Percentiles rank a stretch among this genome's conserved stretches.
These are phyloP conservation scores for Epizoanthus ramosus DNA, from an alignment of 92 coral and sea anemone species.

Conservation along the genomic window DNA sequence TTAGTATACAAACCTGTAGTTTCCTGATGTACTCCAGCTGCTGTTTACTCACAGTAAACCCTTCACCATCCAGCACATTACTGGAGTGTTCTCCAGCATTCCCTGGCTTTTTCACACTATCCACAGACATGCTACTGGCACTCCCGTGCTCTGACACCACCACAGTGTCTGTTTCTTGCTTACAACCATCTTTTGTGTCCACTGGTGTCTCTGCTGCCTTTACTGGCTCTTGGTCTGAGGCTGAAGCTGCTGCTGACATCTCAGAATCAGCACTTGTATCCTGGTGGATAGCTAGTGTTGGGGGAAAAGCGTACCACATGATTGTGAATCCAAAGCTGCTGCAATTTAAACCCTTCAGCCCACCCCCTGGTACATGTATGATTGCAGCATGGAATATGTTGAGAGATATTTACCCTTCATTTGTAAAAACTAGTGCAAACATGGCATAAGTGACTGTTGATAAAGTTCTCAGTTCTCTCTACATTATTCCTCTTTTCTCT, in stretches of 20 bases:
- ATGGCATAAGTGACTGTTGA: no score
- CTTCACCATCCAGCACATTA: neutral
- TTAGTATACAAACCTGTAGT: constrained; percentile 59
- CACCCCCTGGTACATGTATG: no score
- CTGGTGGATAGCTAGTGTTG: neutral
- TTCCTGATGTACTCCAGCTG: constrained; percentile 67
- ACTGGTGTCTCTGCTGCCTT: neutral
- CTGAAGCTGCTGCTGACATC: neutral
- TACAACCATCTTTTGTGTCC: neutral
- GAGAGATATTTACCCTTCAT: no score
- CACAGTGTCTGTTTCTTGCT: neutral
- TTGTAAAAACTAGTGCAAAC: no score
- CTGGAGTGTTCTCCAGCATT: neutral
- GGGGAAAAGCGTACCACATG: neutral
- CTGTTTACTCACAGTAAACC: constrained; percentile 42
- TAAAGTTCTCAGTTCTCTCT: no score
- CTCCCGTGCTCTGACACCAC: neutral
- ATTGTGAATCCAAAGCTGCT: neutral
- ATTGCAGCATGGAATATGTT: no score
- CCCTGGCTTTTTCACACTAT: neutral
- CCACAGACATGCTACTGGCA: neutral
- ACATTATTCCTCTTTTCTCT: no score
- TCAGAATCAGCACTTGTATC: neutral
- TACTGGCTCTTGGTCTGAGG: neutral
- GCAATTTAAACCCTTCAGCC: neutral